Percentiles rank a stretch among this genome's conserved stretches.
These are phyloP conservation scores for Thunnus albacares DNA, from an alignment of 2,797 vertebrate genomes.

Conservation along the genomic window DNA sequence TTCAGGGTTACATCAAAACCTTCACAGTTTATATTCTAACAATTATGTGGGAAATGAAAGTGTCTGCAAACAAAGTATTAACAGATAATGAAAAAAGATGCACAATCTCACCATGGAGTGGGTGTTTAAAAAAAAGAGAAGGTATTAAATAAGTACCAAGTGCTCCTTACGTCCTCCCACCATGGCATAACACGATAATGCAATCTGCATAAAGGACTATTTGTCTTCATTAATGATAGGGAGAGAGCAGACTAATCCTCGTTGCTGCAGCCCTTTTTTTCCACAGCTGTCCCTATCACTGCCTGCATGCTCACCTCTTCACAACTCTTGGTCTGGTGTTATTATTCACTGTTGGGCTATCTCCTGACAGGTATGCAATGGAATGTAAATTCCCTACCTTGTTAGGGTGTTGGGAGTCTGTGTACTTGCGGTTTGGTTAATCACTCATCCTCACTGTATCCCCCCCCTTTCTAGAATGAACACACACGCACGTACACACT, in stretches of 20 bases:
- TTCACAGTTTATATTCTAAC: conserved; percentile 58
- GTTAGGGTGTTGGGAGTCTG: conserved; percentile 78
- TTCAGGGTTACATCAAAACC: conserved; percentile 41
- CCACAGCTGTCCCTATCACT: conserved; percentile 49
- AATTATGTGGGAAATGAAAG: conserved; percentile 65
- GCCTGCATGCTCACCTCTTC: conserved; percentile 52
- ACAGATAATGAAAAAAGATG: conserved; percentile 64
- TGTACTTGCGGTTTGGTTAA: conserved; percentile 82
- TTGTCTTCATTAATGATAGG: conserved; percentile 78
- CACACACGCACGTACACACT: conserved; percentile 17
- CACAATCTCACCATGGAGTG: conserved; percentile 35
- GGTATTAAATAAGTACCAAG: conserved; percentile 38
- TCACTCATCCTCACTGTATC: conserved; percentile 72
- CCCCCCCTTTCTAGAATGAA: background rate
- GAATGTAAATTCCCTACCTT: conserved; percentile 83
- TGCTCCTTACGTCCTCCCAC: conserved; percentile 39
- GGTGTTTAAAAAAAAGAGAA: conserved; percentile 7
- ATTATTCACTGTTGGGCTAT: conserved; percentile 79
- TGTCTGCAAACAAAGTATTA: conserved; percentile 65
- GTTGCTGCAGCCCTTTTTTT: conserved; percentile 40
- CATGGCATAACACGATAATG: conserved; percentile 50
- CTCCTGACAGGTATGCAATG: conserved; percentile 81
- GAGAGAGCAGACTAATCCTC: conserved; percentile 55
- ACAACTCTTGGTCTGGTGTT: conserved; percentile 60
- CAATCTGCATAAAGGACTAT: conserved; percentile 69